These are phyloP conservation scores for Erebia epiphron DNA, from an alignment of 2,888 invertebrate species.

Conservation along the genomic window DNA sequence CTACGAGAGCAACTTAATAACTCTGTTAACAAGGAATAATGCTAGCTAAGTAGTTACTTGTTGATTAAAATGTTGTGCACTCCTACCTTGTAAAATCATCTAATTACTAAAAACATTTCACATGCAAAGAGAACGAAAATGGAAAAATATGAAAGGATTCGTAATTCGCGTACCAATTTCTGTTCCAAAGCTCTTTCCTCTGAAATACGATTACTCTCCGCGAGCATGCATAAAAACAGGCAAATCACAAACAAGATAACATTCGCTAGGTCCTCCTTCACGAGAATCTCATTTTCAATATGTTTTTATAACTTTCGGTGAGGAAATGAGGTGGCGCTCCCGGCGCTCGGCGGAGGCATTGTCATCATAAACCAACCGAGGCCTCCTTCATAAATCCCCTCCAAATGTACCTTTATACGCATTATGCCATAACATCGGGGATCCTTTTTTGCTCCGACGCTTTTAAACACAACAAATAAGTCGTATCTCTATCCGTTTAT, in stretches of 20 bases:
- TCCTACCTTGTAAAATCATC: background rate
- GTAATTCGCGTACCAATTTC: slow-evolving; percentile 31
- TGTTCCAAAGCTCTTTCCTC: slow-evolving; percentile 46
- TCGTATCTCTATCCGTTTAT: slow-evolving; percentile 50
- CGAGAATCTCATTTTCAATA: slow-evolving; percentile 82
- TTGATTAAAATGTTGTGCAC: slow-evolving; percentile 5
- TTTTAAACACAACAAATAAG: slow-evolving; percentile 70
- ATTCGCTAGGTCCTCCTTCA: slow-evolving; percentile 72
- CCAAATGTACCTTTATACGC: slow-evolving; percentile 80
- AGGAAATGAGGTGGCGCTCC: slow-evolving; percentile 81
- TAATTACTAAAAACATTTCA: background rate
- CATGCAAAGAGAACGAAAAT: slow-evolving; percentile 3
- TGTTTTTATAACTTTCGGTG: slow-evolving; percentile 82
- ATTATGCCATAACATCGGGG: slow-evolving; percentile 75
- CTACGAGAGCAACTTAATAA: background rate
- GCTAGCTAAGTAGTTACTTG: background rate
- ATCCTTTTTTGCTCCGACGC: slow-evolving; percentile 53
- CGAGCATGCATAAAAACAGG: slow-evolving; percentile 73
- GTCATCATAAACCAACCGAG: slow-evolving; percentile 80
- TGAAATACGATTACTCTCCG: slow-evolving; percentile 70
- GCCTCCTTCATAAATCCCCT: slow-evolving; percentile 78
- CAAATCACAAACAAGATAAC: slow-evolving; percentile 81
- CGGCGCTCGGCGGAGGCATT: slow-evolving; percentile 70
- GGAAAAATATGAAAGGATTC: slow-evolving; percentile 18
- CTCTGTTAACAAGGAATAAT: background rate